These are phyloP conservation scores for Dascyllus trimaculatus DNA, from an alignment of 2,113 vertebrate genomes.

Conservation along the genomic window DNA sequence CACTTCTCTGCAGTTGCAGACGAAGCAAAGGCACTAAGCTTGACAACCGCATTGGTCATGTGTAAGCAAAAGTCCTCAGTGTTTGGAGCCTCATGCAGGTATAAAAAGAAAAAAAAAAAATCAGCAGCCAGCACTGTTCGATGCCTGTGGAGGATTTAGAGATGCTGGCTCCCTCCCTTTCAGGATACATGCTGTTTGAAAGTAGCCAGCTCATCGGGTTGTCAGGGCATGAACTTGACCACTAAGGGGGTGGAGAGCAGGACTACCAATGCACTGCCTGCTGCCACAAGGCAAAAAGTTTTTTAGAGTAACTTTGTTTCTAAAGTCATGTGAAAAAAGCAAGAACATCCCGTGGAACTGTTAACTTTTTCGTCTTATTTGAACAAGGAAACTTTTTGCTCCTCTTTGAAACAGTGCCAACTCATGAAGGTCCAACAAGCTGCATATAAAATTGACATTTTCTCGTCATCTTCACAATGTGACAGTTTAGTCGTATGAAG, in stretches of 20 bases:
- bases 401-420: too few species aligned
- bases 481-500: too few species aligned
- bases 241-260: not conserved
- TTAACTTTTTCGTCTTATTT: not conserved
- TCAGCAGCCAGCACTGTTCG: not conserved
- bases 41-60: not conserved
- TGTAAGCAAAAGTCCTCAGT: not conserved
- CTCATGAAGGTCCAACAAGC: too few species aligned
- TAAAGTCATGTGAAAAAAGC: not conserved
- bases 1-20: not conserved
- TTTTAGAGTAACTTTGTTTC: not conserved
- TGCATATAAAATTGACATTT: too few species aligned
- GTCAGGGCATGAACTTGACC: constrained; percentile 31
- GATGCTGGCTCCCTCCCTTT: constrained; percentile 23
- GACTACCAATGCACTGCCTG: constrained; percentile 6
- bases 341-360: not conserved
- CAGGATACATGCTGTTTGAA: constrained; percentile 37
- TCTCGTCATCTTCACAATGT: too few species aligned
- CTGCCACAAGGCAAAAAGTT: constrained; percentile 5
- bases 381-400: too few species aligned
- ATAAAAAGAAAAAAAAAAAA: not conserved
- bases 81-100: not conserved
- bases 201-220: constrained; percentile 29
- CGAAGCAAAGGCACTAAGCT: not conserved
- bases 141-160: constrained; percentile 26